These are phyloP conservation scores for Porites lobata DNA, from an alignment of 92 coral and sea anemone species.

Conservation along the genomic window DNA sequence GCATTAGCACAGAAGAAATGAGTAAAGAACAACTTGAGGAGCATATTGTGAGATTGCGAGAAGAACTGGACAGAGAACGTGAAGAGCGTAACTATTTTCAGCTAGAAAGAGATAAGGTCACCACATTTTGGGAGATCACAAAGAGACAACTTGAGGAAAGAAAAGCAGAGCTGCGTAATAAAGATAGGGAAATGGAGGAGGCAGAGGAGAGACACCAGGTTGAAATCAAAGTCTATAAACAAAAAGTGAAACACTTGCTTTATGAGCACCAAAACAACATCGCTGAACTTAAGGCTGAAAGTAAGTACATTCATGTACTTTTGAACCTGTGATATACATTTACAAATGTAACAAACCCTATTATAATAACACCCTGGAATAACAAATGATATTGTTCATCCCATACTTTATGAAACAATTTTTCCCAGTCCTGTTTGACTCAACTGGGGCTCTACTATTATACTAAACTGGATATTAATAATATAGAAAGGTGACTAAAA, in stretches of 20 bases:
- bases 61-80: slow-evolving; percentile 95
- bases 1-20: slow-evolving; percentile 99
- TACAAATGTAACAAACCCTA: no score
- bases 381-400: no score
- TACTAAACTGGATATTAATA: no score
- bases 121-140: slow-evolving; percentile 99
- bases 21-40: slow-evolving; percentile 98
- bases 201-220: slow-evolving; percentile 99
- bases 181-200: slow-evolving; percentile 98
- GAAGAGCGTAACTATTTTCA: slow-evolving; percentile 98
- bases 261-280: slow-evolving; percentile 99
- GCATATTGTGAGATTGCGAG: slow-evolving; percentile 95
- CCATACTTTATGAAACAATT: no score
- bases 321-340: no score
- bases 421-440: no score
- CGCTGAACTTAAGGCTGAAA: slow-evolving; percentile 97
- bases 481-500: no score
- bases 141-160: slow-evolving; percentile 94
- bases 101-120: slow-evolving; percentile 96
- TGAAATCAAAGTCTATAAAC: slow-evolving; percentile 98
- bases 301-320: slow-evolving; percentile 59
- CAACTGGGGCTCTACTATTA: no score
- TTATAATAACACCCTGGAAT: no score
- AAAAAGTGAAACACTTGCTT: slow-evolving; percentile 95
- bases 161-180: slow-evolving; percentile 93